Base-by-base conservation (phyloP, 2,888 invertebrate species). In the Laothoe populi region DNA sequence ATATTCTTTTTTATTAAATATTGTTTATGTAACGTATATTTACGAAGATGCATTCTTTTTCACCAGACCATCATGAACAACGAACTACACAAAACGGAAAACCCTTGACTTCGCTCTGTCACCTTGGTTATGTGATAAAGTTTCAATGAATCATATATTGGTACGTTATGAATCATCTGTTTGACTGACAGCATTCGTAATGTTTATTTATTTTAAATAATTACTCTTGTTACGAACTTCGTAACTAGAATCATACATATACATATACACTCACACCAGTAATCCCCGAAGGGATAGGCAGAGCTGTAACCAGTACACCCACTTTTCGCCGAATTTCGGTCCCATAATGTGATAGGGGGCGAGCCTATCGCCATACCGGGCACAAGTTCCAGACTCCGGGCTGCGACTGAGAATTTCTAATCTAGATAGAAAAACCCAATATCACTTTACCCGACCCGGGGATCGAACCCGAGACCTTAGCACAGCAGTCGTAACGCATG, bases 121-220 rank as follows among this genome's bases (percentile, higher is more conserved):
- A 53, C 53, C 53, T 53, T 53, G 35, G 35, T 19, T 35, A 31
- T 35, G 31, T 53, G 31, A 53, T 53, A 53, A 53, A 53, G 53
- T 53, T 53, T 31, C 35, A 53, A 35, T 53, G 53, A 53, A 35
- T 53, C 53, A 53, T 53, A 53, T 53, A 53, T 53, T 53, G 53
- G 31, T 53, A 53, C 53, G 53, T 35, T 53, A 26, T 53, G 53
- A 53, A 19, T 53, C 53, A 53, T 35, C 35, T 11, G 31, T 1
- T n/a, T 26, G 7, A 53, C 53, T 53, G 53, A 53, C 53, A 53
- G 31, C 31, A 10, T 19, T 16, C 35, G 19, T 53, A 35, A 35
- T 53, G 53, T 53, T 53, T 53, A 53, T 53, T 19, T 53, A 31
- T 31, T 53, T 53, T 53, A 21, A 53, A 53, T 53, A 35, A 53